Evolutionary conservation across 2,888 invertebrate genomes (phyloP).

Genomic region (Macaria liturata): DNA sequence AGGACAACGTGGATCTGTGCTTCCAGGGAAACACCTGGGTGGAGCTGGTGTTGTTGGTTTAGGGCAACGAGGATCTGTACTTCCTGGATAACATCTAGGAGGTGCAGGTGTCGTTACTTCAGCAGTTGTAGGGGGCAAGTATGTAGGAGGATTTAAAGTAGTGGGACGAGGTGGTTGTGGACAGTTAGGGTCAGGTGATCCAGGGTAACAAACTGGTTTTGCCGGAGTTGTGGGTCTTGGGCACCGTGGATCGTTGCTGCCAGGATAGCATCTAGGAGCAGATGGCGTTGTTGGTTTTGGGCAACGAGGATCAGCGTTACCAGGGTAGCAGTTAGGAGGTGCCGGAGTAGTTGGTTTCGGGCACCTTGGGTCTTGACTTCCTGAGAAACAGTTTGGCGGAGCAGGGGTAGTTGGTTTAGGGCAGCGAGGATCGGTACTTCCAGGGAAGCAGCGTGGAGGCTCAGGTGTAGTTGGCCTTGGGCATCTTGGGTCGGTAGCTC

Average conservation of each 20-base stretch:
- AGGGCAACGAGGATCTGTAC: slow-evolving; percentile 31
- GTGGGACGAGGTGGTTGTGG: slow-evolving; percentile 34
- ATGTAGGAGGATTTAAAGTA: slow-evolving; percentile 47
- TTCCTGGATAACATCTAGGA: slow-evolving; percentile 41
- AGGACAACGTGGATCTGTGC: slow-evolving; percentile 24
- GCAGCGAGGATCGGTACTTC: slow-evolving; percentile 38
- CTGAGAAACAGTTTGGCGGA: slow-evolving; percentile 44
- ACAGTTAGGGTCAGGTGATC: slow-evolving; percentile 34
- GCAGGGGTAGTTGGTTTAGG: slow-evolving; percentile 39
- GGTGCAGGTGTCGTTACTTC: slow-evolving; percentile 33
- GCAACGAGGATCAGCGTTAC: slow-evolving; percentile 32
- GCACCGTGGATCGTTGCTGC: slow-evolving; percentile 39
- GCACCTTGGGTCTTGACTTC: slow-evolving; percentile 46
- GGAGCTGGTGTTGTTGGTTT: slow-evolving; percentile 23
- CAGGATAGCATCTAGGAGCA: slow-evolving; percentile 38
- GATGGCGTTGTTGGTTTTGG: slow-evolving; percentile 36
- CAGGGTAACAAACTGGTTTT: slow-evolving; percentile 33
- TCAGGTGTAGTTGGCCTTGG: slow-evolving; percentile 34
- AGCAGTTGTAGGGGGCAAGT: slow-evolving; percentile 31
- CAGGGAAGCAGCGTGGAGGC: slow-evolving; percentile 50
- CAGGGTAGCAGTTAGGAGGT: slow-evolving; percentile 44
- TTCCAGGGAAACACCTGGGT: slow-evolving; percentile 26
- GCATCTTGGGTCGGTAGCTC: slow-evolving; percentile 33
- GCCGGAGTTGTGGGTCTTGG: slow-evolving; percentile 33
- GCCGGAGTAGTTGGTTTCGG: slow-evolving; percentile 35